Evolutionary conservation across 2,113 vertebrate genomes (phyloP).

Genomic region (Pygoscelis adeliae): DNA sequence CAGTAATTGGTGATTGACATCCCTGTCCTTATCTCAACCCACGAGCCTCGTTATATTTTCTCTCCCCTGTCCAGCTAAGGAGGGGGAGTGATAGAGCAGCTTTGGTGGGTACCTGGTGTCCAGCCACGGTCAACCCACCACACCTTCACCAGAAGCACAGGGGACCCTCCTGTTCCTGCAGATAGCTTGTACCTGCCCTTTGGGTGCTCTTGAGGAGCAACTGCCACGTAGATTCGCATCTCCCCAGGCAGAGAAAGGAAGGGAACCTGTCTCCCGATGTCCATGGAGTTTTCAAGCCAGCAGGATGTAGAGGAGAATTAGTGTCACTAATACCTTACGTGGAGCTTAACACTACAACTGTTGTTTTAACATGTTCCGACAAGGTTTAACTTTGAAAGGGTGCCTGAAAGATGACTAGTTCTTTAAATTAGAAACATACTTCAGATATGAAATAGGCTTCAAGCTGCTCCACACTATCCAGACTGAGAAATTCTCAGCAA

Average conservation of each 20-base stretch:
- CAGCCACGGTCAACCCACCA: background rate
- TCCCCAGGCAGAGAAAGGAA: background rate
- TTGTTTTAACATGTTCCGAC: background rate
- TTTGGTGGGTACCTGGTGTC: background rate
- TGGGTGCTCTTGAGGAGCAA: background rate
- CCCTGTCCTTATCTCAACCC: background rate
- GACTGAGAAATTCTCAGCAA: background rate
- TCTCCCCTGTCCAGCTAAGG: background rate
- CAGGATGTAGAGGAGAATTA: background rate
- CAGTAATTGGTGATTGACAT: background rate
- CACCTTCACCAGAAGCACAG: background rate
- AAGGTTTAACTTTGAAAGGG: background rate
- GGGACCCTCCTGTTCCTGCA: background rate
- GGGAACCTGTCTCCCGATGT: background rate
- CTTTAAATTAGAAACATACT: background rate
- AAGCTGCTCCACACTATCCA: background rate
- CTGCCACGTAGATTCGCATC: accelerated
- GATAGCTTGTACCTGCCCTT: background rate
- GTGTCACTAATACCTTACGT: background rate
- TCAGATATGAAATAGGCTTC: background rate
- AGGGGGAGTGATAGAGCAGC: background rate
- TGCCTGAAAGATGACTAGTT: background rate
- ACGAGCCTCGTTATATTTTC: background rate
- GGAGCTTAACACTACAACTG: background rate
- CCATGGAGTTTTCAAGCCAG: background rate